These are phyloP conservation scores for Amblyteles armatorius DNA, from an alignment of 2,888 invertebrate species.

Conservation along the genomic window DNA sequence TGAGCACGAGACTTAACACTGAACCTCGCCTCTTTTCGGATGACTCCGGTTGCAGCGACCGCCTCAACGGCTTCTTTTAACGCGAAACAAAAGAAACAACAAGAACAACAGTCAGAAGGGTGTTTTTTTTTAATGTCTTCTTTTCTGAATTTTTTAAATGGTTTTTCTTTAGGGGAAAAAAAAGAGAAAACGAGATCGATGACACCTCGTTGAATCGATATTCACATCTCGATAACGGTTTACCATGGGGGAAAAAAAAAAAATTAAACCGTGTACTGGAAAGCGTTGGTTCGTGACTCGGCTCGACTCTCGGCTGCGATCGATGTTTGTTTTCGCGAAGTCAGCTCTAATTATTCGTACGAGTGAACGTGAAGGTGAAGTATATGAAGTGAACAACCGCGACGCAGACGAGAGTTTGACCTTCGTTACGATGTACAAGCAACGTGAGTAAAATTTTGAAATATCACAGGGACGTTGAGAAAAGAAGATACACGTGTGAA, in stretches of 20 bases:
- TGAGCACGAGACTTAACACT: constrained; percentile 76
- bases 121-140: constrained; percentile 35
- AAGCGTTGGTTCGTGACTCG: constrained; percentile 16
- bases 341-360: constrained; percentile 4
- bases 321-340: background rate
- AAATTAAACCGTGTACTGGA: background rate
- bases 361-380: constrained; percentile 7
- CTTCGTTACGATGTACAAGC: constrained; percentile 23
- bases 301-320: constrained; percentile 7
- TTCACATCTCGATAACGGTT: constrained; percentile 36
- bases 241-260: constrained; percentile 5
- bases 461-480: constrained; percentile 16
- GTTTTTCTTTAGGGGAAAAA: background rate
- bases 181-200: constrained; percentile 41
- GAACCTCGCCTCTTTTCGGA: constrained; percentile 82
- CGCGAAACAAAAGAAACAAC: constrained; percentile 78
- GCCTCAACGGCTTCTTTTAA: constrained; percentile 82
- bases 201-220: constrained; percentile 19
- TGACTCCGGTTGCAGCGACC: constrained; percentile 84
- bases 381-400: background rate
- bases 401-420: background rate
- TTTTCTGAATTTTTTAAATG: constrained; percentile 2
- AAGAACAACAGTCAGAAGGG: constrained; percentile 68
- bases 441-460: constrained; percentile 22
- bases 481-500: constrained; percentile 40